Base-by-base conservation (phyloP, 2,888 invertebrate species). In the Glaucopsyche alexis region DNA sequence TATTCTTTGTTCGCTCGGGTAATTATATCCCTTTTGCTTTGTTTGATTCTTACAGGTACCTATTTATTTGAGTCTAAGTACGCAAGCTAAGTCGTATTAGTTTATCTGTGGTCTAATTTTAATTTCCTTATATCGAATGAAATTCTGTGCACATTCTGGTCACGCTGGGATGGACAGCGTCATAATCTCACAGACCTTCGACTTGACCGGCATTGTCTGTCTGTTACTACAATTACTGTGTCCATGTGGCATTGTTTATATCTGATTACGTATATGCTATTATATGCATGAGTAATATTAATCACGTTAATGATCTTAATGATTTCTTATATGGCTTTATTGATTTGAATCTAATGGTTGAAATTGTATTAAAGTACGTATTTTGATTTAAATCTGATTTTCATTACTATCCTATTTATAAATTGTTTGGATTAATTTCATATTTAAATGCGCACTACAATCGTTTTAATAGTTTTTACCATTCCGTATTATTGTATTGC, bases 191-290 rank as follows among this genome's bases (percentile, higher is more conserved):
- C 42, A 60, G 60, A 38, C 60, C 60, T 60, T 60, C 60, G 14
- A 60, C 60, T 60, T 60, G 60, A 60, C 60, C 60, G 29, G 29
- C 19, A 60, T 60, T 60, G 29, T 60, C 60, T 60, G 60, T 38
- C 29, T 3, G 29, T 29, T 13, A 1, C 29, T 13, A 13, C 38
- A 60, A 60, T 60, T 60, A 60, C 29, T 13, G 60, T 38, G 60
- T 60, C 60, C 60, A 60, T 60, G 29, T 38, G 60, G 29, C 60
- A 60, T 60, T 60, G 29, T 60, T 60, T 60, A 29, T 60, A 29
- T 60, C 11, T 13, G 13, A 60, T 60, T 38, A 60, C 60, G 60
- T 60, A 11, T 60, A 60, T 60, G 60, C 14, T 29, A 60, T 60
- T 47, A 47, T 13, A 4, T 47, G 47, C 11, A 47, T 42, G 42